phyloP scores from a whole-genome alignment of 2,888 invertebrate genomes.

The Yponomeuta sedellus region DNA sequence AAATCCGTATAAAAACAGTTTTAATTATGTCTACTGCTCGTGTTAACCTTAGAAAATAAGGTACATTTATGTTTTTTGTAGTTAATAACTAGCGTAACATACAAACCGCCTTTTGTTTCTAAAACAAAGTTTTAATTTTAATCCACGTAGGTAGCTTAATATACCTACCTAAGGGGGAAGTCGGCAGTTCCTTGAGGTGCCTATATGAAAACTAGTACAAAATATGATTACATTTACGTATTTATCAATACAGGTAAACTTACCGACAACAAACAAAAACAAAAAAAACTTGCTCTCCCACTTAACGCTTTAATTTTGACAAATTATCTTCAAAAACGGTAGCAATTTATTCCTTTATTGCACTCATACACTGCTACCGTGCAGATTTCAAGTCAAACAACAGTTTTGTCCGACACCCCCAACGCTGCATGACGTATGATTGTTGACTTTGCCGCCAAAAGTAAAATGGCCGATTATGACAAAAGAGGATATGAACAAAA shows the following conservation, averaged over 20 bases:
- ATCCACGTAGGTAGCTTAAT: too few species aligned
- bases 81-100: too few species aligned
- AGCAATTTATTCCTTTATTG: conserved; percentile 40
- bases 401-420: conserved; percentile 37
- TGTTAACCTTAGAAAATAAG: too few species aligned
- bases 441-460: conserved; percentile 59
- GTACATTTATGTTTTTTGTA: too few species aligned
- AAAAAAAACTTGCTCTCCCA: background rate
- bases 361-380: conserved; percentile 36
- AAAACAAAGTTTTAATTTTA: too few species aligned
- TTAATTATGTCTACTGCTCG: too few species aligned
- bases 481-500: conserved; percentile 31
- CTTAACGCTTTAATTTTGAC: conserved; percentile 56
- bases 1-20: too few species aligned
- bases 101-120: too few species aligned
- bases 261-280: background rate
- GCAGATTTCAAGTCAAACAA: conserved; percentile 26
- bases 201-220: too few species aligned
- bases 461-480: conserved; percentile 21
- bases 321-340: conserved; percentile 51
- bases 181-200: too few species aligned
- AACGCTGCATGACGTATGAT: conserved; percentile 51
- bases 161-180: too few species aligned
- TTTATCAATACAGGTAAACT: background rate
- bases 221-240: background rate